Percentiles rank a stretch among this genome's conserved stretches.
Conservation (phyloP, 2,797 vertebrate genomes). For the Sebastes reedi region DNA sequence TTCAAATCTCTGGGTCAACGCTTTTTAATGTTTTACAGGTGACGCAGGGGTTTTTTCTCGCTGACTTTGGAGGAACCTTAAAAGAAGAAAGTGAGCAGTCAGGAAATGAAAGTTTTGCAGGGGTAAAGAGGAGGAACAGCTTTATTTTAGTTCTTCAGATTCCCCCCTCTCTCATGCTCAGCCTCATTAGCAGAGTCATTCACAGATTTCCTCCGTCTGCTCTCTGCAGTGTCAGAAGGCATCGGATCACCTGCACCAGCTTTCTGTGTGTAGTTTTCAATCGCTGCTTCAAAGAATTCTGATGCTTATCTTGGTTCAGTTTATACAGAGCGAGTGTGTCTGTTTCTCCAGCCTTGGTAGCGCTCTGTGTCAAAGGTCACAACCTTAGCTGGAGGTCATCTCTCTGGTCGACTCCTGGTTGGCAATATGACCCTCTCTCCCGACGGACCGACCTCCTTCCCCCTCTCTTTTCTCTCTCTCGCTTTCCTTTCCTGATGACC, state of each 20-base stretch:
- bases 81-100: constrained; percentile 52
- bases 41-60: constrained; percentile 39
- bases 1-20: constrained; percentile 65
- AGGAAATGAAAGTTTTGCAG: constrained; percentile 66
- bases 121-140: constrained; percentile 13
- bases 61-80: constrained; percentile 43
- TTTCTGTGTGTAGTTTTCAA: background rate
- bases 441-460: constrained; percentile 24
- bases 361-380: constrained; percentile 54
- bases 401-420: constrained; percentile 44
- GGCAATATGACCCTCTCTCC: constrained; percentile 45
- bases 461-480: background rate
- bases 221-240: background rate
- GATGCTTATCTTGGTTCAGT: constrained; percentile 18
- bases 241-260: constrained; percentile 13
- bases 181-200: constrained; percentile 47
- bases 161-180: constrained; percentile 17
- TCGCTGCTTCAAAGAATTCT: constrained; percentile 27
- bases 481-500: constrained; percentile 25
- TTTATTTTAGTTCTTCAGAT: constrained; percentile 17
- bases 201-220: constrained; percentile 31
- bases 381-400: constrained; percentile 56
- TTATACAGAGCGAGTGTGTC: constrained; percentile 35
- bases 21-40: constrained; percentile 79
- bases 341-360: constrained; percentile 37